A percentile compares a stretch with the other conserved stretches of the same genome.
phyloP scores from a whole-genome alignment of 1,140 invertebrate genomes.

The Danaus melanippus region DNA sequence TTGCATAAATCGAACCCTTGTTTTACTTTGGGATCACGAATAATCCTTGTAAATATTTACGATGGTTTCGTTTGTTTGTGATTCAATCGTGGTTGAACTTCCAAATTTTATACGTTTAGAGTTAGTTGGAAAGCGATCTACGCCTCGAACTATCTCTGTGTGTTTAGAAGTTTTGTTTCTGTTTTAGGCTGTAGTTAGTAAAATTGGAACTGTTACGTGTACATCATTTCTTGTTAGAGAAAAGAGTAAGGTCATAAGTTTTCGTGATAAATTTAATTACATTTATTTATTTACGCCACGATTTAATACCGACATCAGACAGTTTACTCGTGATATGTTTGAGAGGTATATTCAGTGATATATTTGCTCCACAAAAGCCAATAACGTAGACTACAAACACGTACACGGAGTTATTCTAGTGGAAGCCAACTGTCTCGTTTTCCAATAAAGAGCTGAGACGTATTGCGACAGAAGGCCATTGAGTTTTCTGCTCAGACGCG shows the following conservation, averaged over 20 bases:
- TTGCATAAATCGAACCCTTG: conserved; percentile 29
- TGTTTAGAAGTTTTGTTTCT: too few species aligned
- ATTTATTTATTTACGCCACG: too few species aligned
- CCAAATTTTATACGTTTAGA: conserved; percentile 1
- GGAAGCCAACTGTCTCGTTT: conserved; percentile 60
- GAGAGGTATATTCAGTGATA: conserved; percentile 19
- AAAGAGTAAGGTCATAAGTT: too few species aligned
- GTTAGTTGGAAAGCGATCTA: background rate
- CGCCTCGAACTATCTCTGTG: too few species aligned
- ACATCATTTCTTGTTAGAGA: too few species aligned
- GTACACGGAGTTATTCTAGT: conserved; percentile 46
- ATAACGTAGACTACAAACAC: conserved; percentile 48
- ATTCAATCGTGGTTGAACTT: conserved; percentile 9
- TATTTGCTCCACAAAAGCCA: conserved; percentile 52
- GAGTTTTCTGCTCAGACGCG: conserved; percentile 58
- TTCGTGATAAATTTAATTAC: too few species aligned
- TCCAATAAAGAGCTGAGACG: conserved; percentile 59
- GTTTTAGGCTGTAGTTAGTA: too few species aligned
- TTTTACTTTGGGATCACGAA: conserved; percentile 21
- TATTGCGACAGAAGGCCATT: conserved; percentile 57
- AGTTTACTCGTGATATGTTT: conserved; percentile 4
- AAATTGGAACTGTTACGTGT: too few species aligned
- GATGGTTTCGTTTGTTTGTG: conserved; percentile 19
- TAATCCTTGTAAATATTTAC: conserved; percentile 23
- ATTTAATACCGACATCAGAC: background rate